Evolutionary conservation across 2,888 invertebrate species (phyloP), one percentile per base, ranked within the genome.

Genomic region (Prosopocoilus inquinatus): DNA sequence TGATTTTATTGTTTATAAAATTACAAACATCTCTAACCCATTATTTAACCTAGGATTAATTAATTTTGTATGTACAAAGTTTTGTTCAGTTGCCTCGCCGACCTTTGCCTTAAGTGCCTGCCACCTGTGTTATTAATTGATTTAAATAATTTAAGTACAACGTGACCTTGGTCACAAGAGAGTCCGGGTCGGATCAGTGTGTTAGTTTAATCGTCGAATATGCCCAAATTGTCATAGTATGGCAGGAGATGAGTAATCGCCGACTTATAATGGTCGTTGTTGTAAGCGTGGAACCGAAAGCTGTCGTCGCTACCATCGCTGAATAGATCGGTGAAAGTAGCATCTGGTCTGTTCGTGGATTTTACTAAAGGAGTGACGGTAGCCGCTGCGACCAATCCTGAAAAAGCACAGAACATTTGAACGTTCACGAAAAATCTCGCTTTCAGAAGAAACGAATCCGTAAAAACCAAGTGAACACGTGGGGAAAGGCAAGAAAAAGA

Each of bases 351-450:
- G 11, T 60, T 61, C 7, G 65, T 63, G 9, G 71, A 70, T 60
- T 70, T 72, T 8, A 74, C 72, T 33, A 75, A 60, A 2, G 74
- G 69, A n/a, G 70, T 58, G 9, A 74, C 70, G 7, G 72, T 68
- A 15, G 68, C 68, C n/a, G 71, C 63, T 9, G 70, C 66, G 59
- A 69, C 63, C 15, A 75, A 46, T 46, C 73, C 72, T 73, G 58
- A 28, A 61, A 62, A 58, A 60, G 7, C 9, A 49, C 12, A 39
- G 20, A 28, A 28, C 20, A 28, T 28, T 28, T 28, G 20, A 28
- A 28, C 5, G 1, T 28, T 28, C 20, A 28, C 20, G 7, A 28
- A 28, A 28, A n/a, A 13, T 7, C 33, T 5, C 2, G 12, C 12
- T 9, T 9, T 41, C 16, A 2, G 12, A 15, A 15, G 1, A 28